Evolutionary conservation across 2,888 invertebrate species (phyloP).

Genomic region (Chorisops tibialis): DNA sequence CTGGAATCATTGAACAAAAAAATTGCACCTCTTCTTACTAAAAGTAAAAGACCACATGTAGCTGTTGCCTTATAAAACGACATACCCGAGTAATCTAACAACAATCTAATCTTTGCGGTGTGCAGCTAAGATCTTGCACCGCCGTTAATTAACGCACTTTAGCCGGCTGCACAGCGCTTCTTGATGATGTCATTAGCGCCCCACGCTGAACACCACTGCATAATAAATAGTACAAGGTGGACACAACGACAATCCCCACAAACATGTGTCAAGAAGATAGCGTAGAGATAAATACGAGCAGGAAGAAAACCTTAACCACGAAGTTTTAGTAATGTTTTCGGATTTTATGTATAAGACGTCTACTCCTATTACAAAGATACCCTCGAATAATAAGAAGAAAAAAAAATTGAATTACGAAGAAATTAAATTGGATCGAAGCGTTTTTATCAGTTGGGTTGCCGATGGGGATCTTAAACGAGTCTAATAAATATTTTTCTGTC

Average conservation of each 20-base stretch:
- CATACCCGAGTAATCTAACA: constrained; percentile 19
- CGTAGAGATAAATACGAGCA: neutral
- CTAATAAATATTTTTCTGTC: neutral
- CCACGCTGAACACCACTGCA: neutral
- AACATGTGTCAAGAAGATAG: constrained; percentile 22
- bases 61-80: constrained; percentile 5
- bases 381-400: too few relatives aligned
- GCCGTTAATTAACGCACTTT: constrained; percentile 24
- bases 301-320: neutral
- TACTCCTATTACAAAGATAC: too few relatives aligned
- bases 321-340: too few relatives aligned
- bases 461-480: neutral
- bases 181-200: constrained; percentile 22
- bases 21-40: too few relatives aligned
- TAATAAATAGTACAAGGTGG: neutral
- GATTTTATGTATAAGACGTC: too few relatives aligned
- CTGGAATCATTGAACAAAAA: too few relatives aligned
- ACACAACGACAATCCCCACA: constrained; percentile 14
- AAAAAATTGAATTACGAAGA: too few relatives aligned
- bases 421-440: too few relatives aligned
- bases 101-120: constrained; percentile 21
- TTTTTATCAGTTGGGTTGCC: neutral
- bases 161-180: constrained; percentile 1
- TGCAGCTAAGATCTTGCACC: constrained; percentile 11
- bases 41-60: too few relatives aligned